Evolutionary conservation across 2,888 invertebrate species (phyloP), one percentile per base, ranked within the genome.

Genomic region (Colletes collaris): DNA sequence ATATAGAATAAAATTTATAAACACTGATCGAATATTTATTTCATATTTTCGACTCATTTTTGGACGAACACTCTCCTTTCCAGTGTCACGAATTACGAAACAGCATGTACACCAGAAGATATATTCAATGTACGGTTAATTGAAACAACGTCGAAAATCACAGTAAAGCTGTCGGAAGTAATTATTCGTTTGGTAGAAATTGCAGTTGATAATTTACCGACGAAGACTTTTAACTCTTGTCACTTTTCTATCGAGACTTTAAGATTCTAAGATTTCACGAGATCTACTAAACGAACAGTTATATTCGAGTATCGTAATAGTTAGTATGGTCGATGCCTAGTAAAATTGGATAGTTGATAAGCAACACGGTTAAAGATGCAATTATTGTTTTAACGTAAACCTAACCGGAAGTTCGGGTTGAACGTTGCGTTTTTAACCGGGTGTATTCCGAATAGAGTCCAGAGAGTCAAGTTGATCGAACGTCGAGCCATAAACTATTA

Each of bases 401-500:
- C 8, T 1, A 0, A 19, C 11, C 53, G 11, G 2, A 27, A 46
- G n/a, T n/a, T 35, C 6, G 27, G 8, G n/a, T 63, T 35, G 13
- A 4, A 40, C 6, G 4, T 62, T 27, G 16, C 35, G 13, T 10
- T 44, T 0, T 71, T 46, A 37, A 10, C 2, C 27, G 27, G 27
- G 27, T 27, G 16, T 16, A 16, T 19, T 3, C 10, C 8, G 16
- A 40, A 40, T n/a, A 46, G 58, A n/a, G 40, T 10, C 16, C 46
- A 19, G 16, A 56, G 7, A 44, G 53, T 55, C 5, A 19, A 68
- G 35, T 44, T 50, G 11, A 53, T 62, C 11, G n/a, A 60, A 46
- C 11, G 16, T 67, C 64, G 50, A 69, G 60, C 62, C 70, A 71
- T 72, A 72, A 74, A 53, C 19, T 63, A 50, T 37, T 52, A 63